Base-by-base conservation (phyloP, 2,113 vertebrate genomes). In the Beaufortia kweichowensis region DNA sequence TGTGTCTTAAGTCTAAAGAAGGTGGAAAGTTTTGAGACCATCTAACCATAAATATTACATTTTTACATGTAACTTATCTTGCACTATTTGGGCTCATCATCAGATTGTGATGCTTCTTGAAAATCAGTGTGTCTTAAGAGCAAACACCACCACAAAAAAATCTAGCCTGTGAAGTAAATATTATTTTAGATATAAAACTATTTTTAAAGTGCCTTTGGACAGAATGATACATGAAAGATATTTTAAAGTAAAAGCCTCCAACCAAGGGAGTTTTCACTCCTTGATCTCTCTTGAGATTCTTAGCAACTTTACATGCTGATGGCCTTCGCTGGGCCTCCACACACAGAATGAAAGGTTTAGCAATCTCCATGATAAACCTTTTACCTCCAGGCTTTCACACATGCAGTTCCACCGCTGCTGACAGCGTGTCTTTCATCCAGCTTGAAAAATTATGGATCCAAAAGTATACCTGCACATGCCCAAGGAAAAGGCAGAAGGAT, bases 221-320 rank as follows among this genome's bases (percentile, higher is more conserved):
- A n/a, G 19, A n/a, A 53, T 46, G 48, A 53, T 8, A n/a, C 48
- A 53, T 21, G 0, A 21, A 53, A 53, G 6, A 3, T 17, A 50
- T 50, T 50, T 19, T 50, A 50, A 50, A 50, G 41, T 50, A n/a
- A 0, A 50, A 19, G 48, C 48, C 48, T 50, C 17, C 48, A n/a
- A n/a, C 48, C 19, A n/a, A n/a, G 48, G 19, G 19, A 50, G 48
- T 53, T 53, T 53, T n/a, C 19, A 53, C 48, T 53, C 48, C 48
- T 53, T 19, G 8, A 53, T 53, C 48, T 21, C 48, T 19, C 7
- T 53, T 53, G 7, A 53, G 48, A 53, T 53, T 48, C 15, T 48
- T 53, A 53, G 48, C n/a, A n/a, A 53, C 56, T 66, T 81, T 60
- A 81, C 39, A 17, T 19, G 11, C 61, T 81, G 68, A 84, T 31